Evolutionary conservation across 2,113 vertebrate genomes (phyloP).

Genomic region (Struthidea cinerea): DNA sequence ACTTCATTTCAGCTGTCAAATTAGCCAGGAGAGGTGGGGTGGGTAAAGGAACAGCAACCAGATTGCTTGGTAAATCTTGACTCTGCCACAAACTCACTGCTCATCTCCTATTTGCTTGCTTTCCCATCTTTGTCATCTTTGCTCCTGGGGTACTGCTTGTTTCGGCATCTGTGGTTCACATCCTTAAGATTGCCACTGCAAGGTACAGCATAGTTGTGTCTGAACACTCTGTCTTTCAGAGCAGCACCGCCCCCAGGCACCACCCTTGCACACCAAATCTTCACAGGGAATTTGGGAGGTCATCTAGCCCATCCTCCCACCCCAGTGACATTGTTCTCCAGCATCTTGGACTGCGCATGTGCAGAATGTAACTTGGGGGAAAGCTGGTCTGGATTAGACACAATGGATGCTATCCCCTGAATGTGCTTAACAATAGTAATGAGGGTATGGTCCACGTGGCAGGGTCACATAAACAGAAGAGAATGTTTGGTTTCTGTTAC

Average conservation of each 20-base stretch:
- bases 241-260: neutral
- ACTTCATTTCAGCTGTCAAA: neutral
- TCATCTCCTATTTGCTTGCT: neutral
- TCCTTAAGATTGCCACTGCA: neutral
- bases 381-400: neutral
- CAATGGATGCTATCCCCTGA: neutral
- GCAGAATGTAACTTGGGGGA: neutral
- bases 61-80: neutral
- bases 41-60: neutral
- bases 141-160: neutral
- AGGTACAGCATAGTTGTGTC: accelerated
- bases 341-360: accelerated
- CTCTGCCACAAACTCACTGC: neutral
- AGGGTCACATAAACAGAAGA: neutral
- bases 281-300: neutral
- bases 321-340: neutral
- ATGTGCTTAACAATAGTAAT: neutral
- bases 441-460: neutral
- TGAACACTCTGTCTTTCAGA: accelerated
- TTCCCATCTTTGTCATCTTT: neutral
- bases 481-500: neutral
- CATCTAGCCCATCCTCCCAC: neutral
- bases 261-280: neutral
- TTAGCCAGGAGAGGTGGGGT: neutral
- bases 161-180: neutral